A percentile compares a stretch with the other conserved stretches of the same genome.
These are phyloP conservation scores for Picus viridis DNA, from an alignment of 2,797 vertebrate genomes.

Conservation along the genomic window DNA sequence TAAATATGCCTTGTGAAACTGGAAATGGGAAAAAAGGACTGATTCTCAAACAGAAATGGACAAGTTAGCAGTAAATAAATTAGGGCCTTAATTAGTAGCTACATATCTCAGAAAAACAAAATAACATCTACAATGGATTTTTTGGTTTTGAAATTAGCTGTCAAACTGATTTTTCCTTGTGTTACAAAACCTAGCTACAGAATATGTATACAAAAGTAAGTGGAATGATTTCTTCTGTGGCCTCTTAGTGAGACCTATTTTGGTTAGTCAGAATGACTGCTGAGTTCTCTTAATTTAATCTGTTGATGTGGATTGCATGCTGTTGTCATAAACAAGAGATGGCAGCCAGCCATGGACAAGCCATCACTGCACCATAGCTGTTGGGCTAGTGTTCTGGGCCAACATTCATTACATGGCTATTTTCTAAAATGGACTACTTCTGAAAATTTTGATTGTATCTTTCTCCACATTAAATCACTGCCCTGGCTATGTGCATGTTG, in stretches of 20 bases:
- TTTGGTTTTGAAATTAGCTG: background rate
- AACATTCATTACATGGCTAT: background rate
- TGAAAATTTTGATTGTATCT: background rate
- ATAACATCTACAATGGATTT: background rate
- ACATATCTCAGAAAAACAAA: background rate
- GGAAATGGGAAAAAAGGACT: background rate
- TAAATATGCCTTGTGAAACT: background rate
- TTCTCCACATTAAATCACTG: background rate
- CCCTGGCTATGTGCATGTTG: background rate
- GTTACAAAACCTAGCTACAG: background rate
- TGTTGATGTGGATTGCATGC: background rate
- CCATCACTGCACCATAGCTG: background rate
- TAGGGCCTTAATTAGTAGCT: background rate
- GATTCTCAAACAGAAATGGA: background rate
- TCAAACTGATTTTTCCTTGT: background rate
- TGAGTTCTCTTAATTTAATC: background rate
- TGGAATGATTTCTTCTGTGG: background rate
- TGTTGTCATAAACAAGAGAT: background rate
- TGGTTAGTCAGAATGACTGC: background rate
- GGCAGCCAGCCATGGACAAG: background rate
- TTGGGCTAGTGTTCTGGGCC: background rate
- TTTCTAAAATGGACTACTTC: background rate
- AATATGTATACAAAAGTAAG: background rate
- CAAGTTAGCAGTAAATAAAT: background rate
- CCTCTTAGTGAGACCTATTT: background rate